phyloP scores from a whole-genome alignment of 2,888 invertebrate species.

The Teinopalpus imperialis region DNA sequence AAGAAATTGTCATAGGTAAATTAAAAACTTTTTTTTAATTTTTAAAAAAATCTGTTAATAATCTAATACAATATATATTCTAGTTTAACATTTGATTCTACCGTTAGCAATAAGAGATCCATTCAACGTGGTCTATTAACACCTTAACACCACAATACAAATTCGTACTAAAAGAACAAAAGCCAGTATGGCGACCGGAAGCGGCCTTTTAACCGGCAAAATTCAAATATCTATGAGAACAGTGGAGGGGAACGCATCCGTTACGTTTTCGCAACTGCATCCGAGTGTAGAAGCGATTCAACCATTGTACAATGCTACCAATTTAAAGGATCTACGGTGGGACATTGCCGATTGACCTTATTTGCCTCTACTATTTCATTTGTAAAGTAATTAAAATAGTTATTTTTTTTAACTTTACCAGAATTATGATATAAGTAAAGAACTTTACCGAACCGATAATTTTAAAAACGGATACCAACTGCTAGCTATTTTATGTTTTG shows the following conservation, averaged over 20 bases:
- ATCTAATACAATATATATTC: too few species aligned
- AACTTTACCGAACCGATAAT: too few species aligned
- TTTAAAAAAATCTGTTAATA: too few species aligned
- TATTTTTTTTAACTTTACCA: too few species aligned
- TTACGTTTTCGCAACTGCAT: slow-evolving; percentile 78
- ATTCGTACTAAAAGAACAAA: slow-evolving; percentile 58
- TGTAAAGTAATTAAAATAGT: neutral
- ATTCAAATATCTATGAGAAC: slow-evolving; percentile 78
- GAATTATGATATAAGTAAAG: too few species aligned
- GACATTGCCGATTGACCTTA: slow-evolving; percentile 22
- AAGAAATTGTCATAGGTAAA: too few species aligned
- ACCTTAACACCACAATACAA: slow-evolving; percentile 17
- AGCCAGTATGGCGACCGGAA: slow-evolving; percentile 57
- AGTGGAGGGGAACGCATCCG: slow-evolving; percentile 77
- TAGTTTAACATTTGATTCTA: too few species aligned
- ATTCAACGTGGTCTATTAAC: slow-evolving; percentile 24
- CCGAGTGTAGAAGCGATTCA: slow-evolving; percentile 65
- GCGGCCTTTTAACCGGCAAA: slow-evolving; percentile 77
- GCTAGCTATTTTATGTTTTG: too few species aligned
- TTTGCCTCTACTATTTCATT: neutral
- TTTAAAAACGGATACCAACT: too few species aligned
- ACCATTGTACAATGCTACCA: slow-evolving; percentile 43
- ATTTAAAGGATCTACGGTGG: slow-evolving; percentile 48
- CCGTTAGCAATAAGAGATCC: too few species aligned
- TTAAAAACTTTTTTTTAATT: too few species aligned